A percentile compares a stretch with the other conserved stretches of the same genome.
These are phyloP conservation scores for Nesogale talazaci DNA, from an alignment of 2,113 vertebrate genomes.

Conservation along the genomic window DNA sequence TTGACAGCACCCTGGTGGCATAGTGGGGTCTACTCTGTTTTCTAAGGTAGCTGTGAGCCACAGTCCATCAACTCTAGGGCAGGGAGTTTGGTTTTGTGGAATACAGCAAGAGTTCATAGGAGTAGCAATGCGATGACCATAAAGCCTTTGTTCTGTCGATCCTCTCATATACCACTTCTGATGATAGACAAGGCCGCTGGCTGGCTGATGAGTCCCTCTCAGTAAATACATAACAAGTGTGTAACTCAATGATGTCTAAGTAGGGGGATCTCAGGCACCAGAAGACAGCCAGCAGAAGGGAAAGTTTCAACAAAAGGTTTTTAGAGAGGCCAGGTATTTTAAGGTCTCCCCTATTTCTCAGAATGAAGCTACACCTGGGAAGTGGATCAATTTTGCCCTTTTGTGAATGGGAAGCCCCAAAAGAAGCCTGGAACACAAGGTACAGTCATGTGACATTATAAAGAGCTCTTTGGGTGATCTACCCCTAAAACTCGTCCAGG, in stretches of 20 bases:
- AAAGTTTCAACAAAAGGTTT: slow-evolving; percentile 43
- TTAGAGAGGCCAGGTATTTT: slow-evolving; percentile 26
- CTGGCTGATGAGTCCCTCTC: not conserved
- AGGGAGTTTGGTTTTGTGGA: too few species aligned
- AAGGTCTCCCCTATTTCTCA: slow-evolving; percentile 9
- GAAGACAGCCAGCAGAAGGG: not conserved
- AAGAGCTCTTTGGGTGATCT: slow-evolving; percentile 64
- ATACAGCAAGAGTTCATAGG: not conserved
- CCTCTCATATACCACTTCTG: not conserved
- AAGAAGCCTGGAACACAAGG: slow-evolving; percentile 65
- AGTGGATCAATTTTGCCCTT: slow-evolving; percentile 56
- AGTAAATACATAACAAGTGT: too few species aligned
- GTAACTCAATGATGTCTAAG: not conserved
- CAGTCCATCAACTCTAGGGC: too few species aligned
- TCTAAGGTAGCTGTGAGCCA: too few species aligned
- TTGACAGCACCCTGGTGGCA: not conserved
- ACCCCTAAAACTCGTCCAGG: slow-evolving; percentile 49
- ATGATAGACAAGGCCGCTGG: not conserved
- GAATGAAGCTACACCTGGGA: slow-evolving; percentile 43
- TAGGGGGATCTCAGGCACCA: not conserved
- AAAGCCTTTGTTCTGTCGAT: not conserved
- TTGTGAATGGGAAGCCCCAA: slow-evolving; percentile 66
- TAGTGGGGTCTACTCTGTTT: too few species aligned
- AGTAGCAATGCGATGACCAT: slow-evolving; percentile 17
- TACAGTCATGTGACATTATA: slow-evolving; percentile 55